These are phyloP conservation scores for Pomacea maculata DNA, from an alignment of 1,140 invertebrate species.

Conservation along the genomic window DNA sequence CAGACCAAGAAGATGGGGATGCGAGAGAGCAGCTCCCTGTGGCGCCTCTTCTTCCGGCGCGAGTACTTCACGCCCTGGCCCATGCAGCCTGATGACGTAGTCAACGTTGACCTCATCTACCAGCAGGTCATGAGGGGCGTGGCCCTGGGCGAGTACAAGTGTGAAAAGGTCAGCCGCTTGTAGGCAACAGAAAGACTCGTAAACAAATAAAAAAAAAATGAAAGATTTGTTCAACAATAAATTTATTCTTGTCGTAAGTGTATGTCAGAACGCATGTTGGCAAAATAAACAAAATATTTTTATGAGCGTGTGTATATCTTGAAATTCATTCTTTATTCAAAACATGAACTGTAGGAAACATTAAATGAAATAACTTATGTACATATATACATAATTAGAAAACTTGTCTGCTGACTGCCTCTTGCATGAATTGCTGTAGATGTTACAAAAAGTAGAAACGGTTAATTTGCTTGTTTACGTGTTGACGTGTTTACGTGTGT, in stretches of 20 bases:
- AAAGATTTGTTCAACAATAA: too few relatives aligned
- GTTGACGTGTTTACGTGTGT: neutral
- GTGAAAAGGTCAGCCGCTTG: constrained; percentile 42
- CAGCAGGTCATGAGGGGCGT: constrained; percentile 58
- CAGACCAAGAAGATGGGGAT: constrained; percentile 50
- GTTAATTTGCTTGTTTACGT: neutral
- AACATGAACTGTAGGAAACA: too few relatives aligned
- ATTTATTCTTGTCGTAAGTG: too few relatives aligned
- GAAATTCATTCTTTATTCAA: too few relatives aligned
- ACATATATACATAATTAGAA: too few relatives aligned
- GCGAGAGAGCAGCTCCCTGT: constrained; percentile 54
- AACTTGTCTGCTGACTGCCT: too few relatives aligned
- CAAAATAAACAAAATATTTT: too few relatives aligned
- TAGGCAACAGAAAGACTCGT: neutral
- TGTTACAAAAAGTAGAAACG: neutral
- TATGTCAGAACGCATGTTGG: too few relatives aligned
- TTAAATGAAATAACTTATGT: too few relatives aligned
- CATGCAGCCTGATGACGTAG: constrained; percentile 37
- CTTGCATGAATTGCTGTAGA: too few relatives aligned
- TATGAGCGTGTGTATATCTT: too few relatives aligned
- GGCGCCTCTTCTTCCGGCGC: constrained; percentile 59
- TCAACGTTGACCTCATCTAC: constrained; percentile 55
- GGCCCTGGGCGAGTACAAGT: constrained; percentile 53
- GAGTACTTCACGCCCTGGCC: constrained; percentile 62
- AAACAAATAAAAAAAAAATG: too few relatives aligned